Evolutionary conservation across 2,888 invertebrate species (phyloP).

Genomic region (Sabatieria punctata): DNA sequence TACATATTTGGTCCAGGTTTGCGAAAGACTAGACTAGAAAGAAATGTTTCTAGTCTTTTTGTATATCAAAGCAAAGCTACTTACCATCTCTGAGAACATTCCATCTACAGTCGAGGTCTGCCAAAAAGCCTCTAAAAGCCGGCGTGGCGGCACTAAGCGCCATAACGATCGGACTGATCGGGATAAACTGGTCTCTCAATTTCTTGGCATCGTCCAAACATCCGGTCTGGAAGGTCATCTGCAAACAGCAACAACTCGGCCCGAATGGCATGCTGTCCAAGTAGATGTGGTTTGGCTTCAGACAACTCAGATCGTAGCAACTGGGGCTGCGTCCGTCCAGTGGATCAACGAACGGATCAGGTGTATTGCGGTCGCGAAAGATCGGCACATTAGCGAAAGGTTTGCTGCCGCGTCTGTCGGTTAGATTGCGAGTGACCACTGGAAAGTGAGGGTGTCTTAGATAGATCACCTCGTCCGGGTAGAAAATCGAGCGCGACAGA

Average conservation of each 20-base stretch:
- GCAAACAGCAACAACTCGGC: conserved; percentile 93
- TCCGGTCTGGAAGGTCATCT: conserved; percentile 47
- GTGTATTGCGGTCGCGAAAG: conserved; percentile 7
- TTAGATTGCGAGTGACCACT: conserved; percentile 1
- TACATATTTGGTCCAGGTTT: too few relatives aligned
- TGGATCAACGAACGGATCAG: not conserved
- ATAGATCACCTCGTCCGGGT: conserved; percentile 7
- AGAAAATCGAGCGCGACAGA: conserved; percentile 3
- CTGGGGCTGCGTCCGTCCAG: not conserved
- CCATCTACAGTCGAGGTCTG: conserved; percentile 91
- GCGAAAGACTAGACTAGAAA: too few relatives aligned
- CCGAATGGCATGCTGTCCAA: conserved; percentile 97
- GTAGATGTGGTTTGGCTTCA: conserved; percentile 9
- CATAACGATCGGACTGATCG: conserved; percentile 86
- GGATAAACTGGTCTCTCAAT: conserved; percentile 82
- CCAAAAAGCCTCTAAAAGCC: conserved; percentile 68
- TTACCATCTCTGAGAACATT: conserved; percentile 56
- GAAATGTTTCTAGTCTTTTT: too few relatives aligned
- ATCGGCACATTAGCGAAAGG: conserved; percentile 5
- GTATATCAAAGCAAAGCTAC: too few relatives aligned
- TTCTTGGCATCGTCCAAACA: conserved; percentile 34
- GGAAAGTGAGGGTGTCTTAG: not conserved
- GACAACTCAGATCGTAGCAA: not conserved
- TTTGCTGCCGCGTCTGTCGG: conserved; percentile 2
- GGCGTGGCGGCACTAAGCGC: conserved; percentile 89